Evolutionary conservation across 2,113 vertebrate species (phyloP), one percentile per base, ranked within the genome.

Genomic region (Regulus satrapa): DNA sequence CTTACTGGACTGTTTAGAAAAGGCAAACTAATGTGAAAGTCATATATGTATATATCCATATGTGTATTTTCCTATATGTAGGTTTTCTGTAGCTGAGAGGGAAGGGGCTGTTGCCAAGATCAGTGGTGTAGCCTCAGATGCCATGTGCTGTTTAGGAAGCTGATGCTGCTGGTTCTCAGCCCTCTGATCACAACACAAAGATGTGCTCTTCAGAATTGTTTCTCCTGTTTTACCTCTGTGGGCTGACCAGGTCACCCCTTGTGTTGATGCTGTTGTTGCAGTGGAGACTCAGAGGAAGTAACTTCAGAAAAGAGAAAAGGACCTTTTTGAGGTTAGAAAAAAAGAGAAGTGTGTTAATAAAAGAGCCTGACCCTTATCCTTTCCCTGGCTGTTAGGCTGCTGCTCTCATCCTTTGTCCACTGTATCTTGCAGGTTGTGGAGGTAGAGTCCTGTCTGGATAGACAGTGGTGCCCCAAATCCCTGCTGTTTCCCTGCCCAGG

Each of bases 401-500:
- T 75, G 56, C 67, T 79, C 1, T 3, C 41, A 7, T 62, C 46
- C 32, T 89, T 61, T 18, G 4, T 23, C 17, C 2, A 0, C 28
- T 64, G 40, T 23, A 2, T 56, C 64, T 77, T 58, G n/a, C 6
- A 15, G 63, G 34, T 46, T 84, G 52, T 69, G 56, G 48, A 54
- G 85, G 64, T 18, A 45, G 36, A 86, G n/a, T 20, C 23, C 7
- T 4, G 2, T 56, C 0, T 0, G 38, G 12, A 18, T 36, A 52
- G 49, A 8, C 12, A 6, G 26, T 26, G 54, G 19, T 72, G 41
- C 55, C 25, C 18, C 18, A 31, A 2, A 17, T 61, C 32, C 34
- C 32, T 0, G 1, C 52, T n/a, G 18, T 38, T 51, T 9, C 26
- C 8, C 23, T 5, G 5, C 40, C 61, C 34, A 6, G 0, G 1